phyloP scores from a whole-genome alignment of 2,888 invertebrate genomes.

The Chymomyza amoena region DNA sequence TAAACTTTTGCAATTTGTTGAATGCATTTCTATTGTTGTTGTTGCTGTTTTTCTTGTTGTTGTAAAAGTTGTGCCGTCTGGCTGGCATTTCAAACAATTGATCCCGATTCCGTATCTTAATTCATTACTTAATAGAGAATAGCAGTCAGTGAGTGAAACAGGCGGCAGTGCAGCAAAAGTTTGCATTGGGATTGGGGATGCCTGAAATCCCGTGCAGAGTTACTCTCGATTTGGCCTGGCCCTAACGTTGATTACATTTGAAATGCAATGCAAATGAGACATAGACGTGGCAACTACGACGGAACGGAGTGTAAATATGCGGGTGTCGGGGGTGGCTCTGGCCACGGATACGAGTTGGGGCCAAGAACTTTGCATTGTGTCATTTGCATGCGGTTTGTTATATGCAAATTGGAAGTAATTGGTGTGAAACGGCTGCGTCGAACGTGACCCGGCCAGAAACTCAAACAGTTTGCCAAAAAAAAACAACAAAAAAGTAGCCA shows the following conservation, averaged over 20 bases:
- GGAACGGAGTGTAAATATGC: neutral
- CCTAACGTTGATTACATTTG: conserved; percentile 70
- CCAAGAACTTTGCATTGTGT: conserved; percentile 53
- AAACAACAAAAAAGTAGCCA: neutral
- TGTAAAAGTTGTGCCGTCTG: conserved; percentile 8
- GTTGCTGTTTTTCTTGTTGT: neutral
- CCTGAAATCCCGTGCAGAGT: neutral
- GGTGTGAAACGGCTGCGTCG: conserved; percentile 67
- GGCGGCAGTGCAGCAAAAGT: conserved; percentile 26
- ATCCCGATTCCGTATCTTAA: conserved; percentile 69
- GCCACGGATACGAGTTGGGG: neutral
- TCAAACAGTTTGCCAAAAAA: conserved; percentile 19
- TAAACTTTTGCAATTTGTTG: conserved; percentile 61
- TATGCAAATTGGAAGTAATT: conserved; percentile 70
- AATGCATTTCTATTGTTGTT: neutral
- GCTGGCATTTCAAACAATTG: conserved; percentile 63
- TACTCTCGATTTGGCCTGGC: neutral
- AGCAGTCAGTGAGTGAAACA: conserved; percentile 36
- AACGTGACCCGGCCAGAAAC: conserved; percentile 53
- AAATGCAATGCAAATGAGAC: conserved; percentile 61
- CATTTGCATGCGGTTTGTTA: conserved; percentile 71
- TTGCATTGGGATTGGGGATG: conserved; percentile 4
- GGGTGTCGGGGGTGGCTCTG: neutral
- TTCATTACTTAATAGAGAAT: conserved; percentile 68
- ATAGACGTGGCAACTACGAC: conserved; percentile 2